Evolutionary conservation across 35 echinoderm and acorn worm species (phyloP).

Genomic region (Ophioderma brevispina): DNA sequence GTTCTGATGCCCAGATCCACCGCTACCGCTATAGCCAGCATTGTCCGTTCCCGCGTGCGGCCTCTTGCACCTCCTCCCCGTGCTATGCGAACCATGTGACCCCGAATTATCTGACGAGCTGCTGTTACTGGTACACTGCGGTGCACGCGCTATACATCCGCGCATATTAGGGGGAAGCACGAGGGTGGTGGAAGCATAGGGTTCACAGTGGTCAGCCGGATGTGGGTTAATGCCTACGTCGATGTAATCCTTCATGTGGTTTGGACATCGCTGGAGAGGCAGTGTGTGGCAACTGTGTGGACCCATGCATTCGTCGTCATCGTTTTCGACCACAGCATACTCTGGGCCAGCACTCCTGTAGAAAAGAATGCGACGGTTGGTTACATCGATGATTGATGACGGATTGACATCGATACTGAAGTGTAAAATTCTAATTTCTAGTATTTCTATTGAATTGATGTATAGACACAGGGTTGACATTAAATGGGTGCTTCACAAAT

Average conservation of each 20-base stretch:
- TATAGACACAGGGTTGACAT: no score
- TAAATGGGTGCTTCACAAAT: no score
- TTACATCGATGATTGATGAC: no score
- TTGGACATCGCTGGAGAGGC: not conserved
- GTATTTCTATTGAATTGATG: no score
- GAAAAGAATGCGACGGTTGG: not conserved
- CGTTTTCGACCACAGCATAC: not conserved
- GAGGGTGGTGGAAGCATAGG: slow-evolving; percentile 78
- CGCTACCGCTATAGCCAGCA: slow-evolving; percentile 17
- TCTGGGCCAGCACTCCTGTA: not conserved
- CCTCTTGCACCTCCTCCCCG: not conserved
- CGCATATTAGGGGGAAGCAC: slow-evolving; percentile 65
- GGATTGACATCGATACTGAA: no score
- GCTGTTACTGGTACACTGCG: slow-evolving; percentile 67
- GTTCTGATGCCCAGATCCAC: not conserved
- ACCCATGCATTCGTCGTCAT: slow-evolving; percentile 1
- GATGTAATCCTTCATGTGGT: not conserved
- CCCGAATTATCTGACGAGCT: not conserved
- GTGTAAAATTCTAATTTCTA: no score
- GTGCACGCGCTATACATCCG: slow-evolving; percentile 48
- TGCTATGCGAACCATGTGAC: not conserved
- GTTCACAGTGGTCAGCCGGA: slow-evolving; percentile 32
- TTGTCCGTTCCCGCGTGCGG: not conserved
- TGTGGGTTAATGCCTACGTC: not conserved
- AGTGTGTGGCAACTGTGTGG: not conserved